phyloP scores from a whole-genome alignment of 2,113 vertebrate species.

The Forbesichthys agassizii region DNA sequence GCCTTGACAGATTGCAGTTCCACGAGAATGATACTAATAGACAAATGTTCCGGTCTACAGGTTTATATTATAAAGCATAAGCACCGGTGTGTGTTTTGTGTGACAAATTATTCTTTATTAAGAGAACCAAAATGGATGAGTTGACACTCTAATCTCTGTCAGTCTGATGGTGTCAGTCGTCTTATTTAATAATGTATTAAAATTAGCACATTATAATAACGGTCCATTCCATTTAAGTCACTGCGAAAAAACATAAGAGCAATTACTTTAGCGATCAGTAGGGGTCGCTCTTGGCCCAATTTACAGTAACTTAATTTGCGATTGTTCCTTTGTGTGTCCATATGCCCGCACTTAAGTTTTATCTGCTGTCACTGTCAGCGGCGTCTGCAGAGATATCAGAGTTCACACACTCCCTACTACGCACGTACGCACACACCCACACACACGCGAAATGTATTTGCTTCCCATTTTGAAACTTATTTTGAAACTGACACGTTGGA shows the following conservation, averaged over 20 bases:
- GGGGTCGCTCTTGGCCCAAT: constrained; percentile 55
- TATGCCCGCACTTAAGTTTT: constrained; percentile 2
- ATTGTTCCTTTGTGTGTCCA: constrained; percentile 16
- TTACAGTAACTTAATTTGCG: neutral
- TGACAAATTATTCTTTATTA: too few relatives aligned
- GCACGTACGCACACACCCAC: constrained; percentile 15
- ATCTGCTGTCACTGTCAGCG: constrained; percentile 17
- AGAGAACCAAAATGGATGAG: too few relatives aligned
- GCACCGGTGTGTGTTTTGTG: too few relatives aligned
- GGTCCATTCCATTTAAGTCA: neutral
- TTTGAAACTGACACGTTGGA: constrained; percentile 9
- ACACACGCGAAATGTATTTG: neutral
- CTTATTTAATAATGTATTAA: neutral
- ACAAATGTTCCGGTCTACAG: too few relatives aligned
- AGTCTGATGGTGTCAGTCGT: too few relatives aligned
- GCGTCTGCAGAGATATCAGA: constrained; percentile 7
- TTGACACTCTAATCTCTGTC: too few relatives aligned
- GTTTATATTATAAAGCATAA: too few relatives aligned
- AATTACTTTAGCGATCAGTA: constrained; percentile 40
- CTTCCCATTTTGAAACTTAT: neutral
- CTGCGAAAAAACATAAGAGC: neutral
- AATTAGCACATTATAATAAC: neutral
- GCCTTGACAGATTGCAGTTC: constrained; percentile 3
- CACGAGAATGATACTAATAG: too few relatives aligned
- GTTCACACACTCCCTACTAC: constrained; percentile 3